These are phyloP conservation scores for Mesorhabditis spiculigera DNA, from an alignment of 2,888 invertebrate genomes.

Conservation along the genomic window DNA sequence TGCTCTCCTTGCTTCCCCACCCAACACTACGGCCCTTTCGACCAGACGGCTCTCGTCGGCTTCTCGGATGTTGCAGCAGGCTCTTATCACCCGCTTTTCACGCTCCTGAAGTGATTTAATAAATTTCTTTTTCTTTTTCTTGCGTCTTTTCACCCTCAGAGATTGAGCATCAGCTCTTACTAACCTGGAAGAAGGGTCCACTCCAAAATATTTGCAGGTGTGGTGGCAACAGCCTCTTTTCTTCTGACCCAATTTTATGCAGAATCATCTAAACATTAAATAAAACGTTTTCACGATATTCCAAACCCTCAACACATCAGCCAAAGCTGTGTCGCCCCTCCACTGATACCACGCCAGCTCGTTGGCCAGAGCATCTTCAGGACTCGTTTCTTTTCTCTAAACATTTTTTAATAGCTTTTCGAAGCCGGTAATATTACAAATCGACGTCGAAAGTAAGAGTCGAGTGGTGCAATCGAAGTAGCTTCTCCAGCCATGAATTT, in stretches of 20 bases:
- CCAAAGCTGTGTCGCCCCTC: background rate
- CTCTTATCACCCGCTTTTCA: constrained; percentile 29
- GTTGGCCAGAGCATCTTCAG: background rate
- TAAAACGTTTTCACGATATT: background rate
- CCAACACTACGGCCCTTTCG: constrained; percentile 38
- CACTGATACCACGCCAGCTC: background rate
- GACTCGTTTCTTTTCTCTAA: constrained; percentile 1
- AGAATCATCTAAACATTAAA: background rate
- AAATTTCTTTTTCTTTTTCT: background rate
- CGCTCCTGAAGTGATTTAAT: constrained; percentile 17
- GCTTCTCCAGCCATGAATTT: too few species aligned
- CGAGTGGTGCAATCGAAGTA: too few species aligned
- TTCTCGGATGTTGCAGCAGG: constrained; percentile 22
- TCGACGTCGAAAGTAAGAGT: too few species aligned
- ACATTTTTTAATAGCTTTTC: background rate
- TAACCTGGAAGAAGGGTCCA: constrained; percentile 34
- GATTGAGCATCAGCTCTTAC: background rate
- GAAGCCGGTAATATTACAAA: too few species aligned
- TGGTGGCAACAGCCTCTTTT: constrained; percentile 25
- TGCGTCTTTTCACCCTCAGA: constrained; percentile 2
- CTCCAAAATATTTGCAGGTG: constrained; percentile 50
- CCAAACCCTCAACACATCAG: background rate
- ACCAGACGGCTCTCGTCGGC: constrained; percentile 30
- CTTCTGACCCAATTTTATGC: background rate
- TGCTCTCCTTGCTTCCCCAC: constrained; percentile 26